Evolutionary conservation across 2,888 invertebrate genomes (phyloP).

Genomic region (Drosophila pseudotalamancana): DNA sequence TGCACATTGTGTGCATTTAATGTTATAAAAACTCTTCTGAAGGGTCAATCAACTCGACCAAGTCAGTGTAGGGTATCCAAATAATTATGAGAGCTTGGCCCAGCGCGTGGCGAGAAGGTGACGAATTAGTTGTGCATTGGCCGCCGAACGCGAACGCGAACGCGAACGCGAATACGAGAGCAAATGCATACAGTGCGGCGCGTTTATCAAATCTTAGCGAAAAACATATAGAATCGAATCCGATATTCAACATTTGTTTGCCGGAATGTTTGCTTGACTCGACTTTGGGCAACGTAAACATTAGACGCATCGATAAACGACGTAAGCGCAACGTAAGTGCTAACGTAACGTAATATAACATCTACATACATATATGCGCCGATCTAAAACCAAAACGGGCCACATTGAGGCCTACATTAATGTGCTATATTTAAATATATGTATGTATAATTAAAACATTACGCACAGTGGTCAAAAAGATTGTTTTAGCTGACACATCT

Average conservation of each 20-base stretch:
- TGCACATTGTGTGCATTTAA: too few relatives aligned
- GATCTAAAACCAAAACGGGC: conserved; percentile 7
- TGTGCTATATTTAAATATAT: conserved; percentile 26
- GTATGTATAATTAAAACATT: conserved; percentile 7
- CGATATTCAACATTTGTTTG: conserved; percentile 13
- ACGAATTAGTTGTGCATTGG: conserved; percentile 68
- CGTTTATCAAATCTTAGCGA: conserved; percentile 31
- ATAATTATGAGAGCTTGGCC: conserved; percentile 55
- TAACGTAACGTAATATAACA: conserved; percentile 30
- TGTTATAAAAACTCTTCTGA: not conserved
- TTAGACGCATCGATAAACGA: conserved; percentile 12
- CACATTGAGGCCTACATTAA: conserved; percentile 18
- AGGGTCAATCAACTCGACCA: not conserved
- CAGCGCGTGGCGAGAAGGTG: conserved; percentile 36
- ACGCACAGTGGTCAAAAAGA: conserved; percentile 24
- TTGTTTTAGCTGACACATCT: conserved; percentile 25
- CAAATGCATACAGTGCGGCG: conserved; percentile 47
- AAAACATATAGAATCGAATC: conserved; percentile 12
- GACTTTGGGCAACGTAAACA: conserved; percentile 20
- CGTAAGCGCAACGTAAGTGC: conserved; percentile 32
- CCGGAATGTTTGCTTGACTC: conserved; percentile 36
- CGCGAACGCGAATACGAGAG: conserved; percentile 14
- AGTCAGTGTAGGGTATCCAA: conserved; percentile 32
- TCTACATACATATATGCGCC: not conserved
- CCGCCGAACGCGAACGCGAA: conserved; percentile 47